phyloP scores from a whole-genome alignment of 2,113 vertebrate species.

The Rhizomys pruinosus region DNA sequence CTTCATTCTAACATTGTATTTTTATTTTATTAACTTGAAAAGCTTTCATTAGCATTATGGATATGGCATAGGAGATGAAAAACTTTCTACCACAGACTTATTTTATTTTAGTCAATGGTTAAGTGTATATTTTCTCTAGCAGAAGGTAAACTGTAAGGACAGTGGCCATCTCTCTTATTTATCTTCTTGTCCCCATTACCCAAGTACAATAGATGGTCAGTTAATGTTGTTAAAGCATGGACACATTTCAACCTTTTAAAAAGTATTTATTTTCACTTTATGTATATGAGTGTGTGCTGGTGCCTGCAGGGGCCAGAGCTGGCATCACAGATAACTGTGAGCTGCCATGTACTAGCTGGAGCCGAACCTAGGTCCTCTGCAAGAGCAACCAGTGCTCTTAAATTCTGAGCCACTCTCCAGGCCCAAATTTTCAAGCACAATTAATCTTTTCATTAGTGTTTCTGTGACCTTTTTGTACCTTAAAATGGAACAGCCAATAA shows the following conservation, averaged over 20 bases:
- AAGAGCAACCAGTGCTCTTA: too few relatives aligned
- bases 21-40: constrained; percentile 45
- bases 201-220: not conserved
- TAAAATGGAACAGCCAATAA: not conserved
- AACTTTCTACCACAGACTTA: not conserved
- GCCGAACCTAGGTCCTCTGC: too few relatives aligned
- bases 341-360: too few relatives aligned
- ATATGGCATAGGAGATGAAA: not conserved
- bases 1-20: not conserved
- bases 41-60: not conserved
- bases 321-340: too few relatives aligned
- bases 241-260: too few relatives aligned
- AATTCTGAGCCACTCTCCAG: too few relatives aligned
- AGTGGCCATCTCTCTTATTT: not conserved
- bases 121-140: not conserved
- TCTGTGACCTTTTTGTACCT: not conserved
- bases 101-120: not conserved
- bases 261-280: too few relatives aligned
- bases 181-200: not conserved
- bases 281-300: too few relatives aligned
- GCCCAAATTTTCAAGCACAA: not conserved
- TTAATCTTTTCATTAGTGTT: constrained; percentile 46
- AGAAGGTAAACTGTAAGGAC: not conserved
- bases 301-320: too few relatives aligned
- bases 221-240: constrained; percentile 43